phyloP scores from a whole-genome alignment of 1,140 invertebrate genomes.

The Bombus pascuorum region DNA sequence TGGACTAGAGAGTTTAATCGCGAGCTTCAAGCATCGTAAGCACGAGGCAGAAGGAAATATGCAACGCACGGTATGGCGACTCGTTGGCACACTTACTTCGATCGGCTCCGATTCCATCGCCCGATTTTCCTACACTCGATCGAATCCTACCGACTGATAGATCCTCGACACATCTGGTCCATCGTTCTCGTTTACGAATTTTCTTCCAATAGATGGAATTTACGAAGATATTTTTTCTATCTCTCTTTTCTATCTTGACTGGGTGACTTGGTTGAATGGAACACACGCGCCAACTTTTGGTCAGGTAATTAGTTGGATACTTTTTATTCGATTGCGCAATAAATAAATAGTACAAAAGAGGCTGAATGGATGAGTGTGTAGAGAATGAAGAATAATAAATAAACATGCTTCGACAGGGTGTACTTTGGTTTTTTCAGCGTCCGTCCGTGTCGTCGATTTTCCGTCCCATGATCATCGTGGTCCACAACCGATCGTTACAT shows the following conservation, averaged over 20 bases:
- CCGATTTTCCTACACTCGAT: slow-evolving; percentile 2
- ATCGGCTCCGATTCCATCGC: slow-evolving; percentile 53
- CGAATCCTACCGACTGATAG: neutral
- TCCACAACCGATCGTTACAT: neutral
- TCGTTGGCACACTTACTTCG: slow-evolving; percentile 80
- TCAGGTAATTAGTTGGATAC: slow-evolving; percentile 11
- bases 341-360: slow-evolving; percentile 64
- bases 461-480: neutral
- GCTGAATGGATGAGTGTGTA: slow-evolving; percentile 4
- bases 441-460: slow-evolving; percentile 27
- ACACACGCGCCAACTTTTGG: neutral
- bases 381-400: slow-evolving; percentile 34
- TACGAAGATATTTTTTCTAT: no score
- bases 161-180: neutral
- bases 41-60: slow-evolving; percentile 28
- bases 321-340: slow-evolving; percentile 56
- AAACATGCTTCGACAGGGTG: slow-evolving; percentile 3
- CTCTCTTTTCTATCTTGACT: neutral
- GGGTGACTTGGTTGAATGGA: neutral
- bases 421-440: slow-evolving; percentile 59
- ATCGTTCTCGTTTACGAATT: neutral
- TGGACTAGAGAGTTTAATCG: neutral
- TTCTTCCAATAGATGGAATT: neutral
- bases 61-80: slow-evolving; percentile 60
- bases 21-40: slow-evolving; percentile 5